Conservation (phyloP, 2,113 vertebrate genomes). For the Nansenia antarctica region DNA sequence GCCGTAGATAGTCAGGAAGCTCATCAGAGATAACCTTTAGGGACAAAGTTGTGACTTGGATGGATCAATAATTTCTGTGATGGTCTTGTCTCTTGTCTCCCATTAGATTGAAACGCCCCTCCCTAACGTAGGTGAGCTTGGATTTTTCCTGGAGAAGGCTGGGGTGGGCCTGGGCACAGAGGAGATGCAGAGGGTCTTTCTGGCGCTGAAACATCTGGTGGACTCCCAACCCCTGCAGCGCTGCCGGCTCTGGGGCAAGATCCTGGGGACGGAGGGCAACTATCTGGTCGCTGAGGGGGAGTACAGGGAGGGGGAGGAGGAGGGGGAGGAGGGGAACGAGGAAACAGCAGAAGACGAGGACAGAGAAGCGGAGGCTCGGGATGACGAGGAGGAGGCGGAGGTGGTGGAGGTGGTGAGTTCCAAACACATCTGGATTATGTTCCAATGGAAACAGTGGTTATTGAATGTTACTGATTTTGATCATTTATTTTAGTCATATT, state of each 20-base stretch:
- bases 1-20: too few species aligned
- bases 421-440: not conserved
- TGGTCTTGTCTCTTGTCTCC: not conserved
- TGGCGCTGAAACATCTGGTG: slow-evolving; percentile 87
- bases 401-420: slow-evolving; percentile 40
- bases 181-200: slow-evolving; percentile 86
- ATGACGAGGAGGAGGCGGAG: slow-evolving; percentile 44
- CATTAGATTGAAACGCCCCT: slow-evolving; percentile 77
- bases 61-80: not conserved
- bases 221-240: slow-evolving; percentile 76
- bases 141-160: slow-evolving; percentile 90
- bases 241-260: slow-evolving; percentile 95
- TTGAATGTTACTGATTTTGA: too few species aligned
- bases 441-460: too few species aligned
- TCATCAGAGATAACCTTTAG: too few species aligned
- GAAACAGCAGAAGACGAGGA: slow-evolving; percentile 57
- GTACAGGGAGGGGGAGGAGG: slow-evolving; percentile 80
- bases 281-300: slow-evolving; percentile 91
- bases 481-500: too few species aligned
- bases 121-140: slow-evolving; percentile 87
- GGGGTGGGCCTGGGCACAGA: slow-evolving; percentile 85
- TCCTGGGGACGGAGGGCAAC: slow-evolving; percentile 83
- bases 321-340: slow-evolving; percentile 75
- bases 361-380: slow-evolving; percentile 29
- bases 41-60: not conserved